Evolutionary conservation across 2,113 vertebrate genomes (phyloP), one percentile per base, ranked within the genome.

Genomic region (Colistium nudipinnis): DNA sequence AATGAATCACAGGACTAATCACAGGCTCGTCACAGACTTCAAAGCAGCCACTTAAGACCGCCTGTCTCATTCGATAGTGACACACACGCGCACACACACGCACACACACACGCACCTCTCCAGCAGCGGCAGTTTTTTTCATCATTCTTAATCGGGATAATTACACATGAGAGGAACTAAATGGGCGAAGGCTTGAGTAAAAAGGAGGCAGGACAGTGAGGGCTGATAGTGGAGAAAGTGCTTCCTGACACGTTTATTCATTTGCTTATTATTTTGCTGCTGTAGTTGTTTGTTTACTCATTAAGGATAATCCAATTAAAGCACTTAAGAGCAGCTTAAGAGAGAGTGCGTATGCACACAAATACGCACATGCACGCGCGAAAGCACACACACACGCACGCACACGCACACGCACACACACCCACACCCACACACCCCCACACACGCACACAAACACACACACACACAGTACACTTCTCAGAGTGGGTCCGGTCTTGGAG

Each of bases 281-380:
- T 81, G 83, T 86, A 74, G 53, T 73, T 86, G 86, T 85, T 86
- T 89, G 88, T 90, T 90, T 90, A 87, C 87, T 84, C 81, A 89
- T 91, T 85, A 87, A 74, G 75, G 70, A 81, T 85, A 88, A 91
- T 91, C 87, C 88, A 91, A 90, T 89, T 90, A 89, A 87, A 79
- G 75, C 85, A 83, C 84, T 87, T 89, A 85, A 84, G 76, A 86
- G 83, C 79, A 68, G 70, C 78, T 88, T 87, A 86, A 47, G 61
- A 79, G 17, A n/a, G 73, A 51, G 67, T n/a, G n/a, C n/a, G 52
- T 16, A 25, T 31, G 10, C 68, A 45, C 12, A 66, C 78, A 76
- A 69, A 64, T 74, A 66, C 39, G 75, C 71, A 77, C 63, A 41
- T 7, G 66, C 78, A 80, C 74, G 64, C 81, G 63, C 31, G 52